These are phyloP conservation scores for Loripinus fragilis DNA, from an alignment of 2,888 invertebrate species.

Conservation along the genomic window DNA sequence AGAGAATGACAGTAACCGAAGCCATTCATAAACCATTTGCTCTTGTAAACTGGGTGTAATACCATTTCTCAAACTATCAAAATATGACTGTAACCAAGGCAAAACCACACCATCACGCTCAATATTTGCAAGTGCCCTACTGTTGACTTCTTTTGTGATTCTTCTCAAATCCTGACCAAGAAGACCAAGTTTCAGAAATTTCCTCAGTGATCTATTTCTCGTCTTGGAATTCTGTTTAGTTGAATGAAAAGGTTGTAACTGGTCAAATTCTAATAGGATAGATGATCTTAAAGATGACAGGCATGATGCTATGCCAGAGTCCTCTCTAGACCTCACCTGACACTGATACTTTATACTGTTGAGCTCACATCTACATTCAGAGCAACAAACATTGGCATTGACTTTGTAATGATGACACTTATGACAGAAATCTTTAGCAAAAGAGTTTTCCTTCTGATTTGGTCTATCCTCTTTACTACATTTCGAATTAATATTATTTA, in stretches of 20 bases:
- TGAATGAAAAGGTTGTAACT: neutral
- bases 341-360: neutral
- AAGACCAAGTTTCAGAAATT: neutral
- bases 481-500: too few species aligned
- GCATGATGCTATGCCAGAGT: neutral
- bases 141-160: neutral
- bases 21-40: conserved; percentile 36
- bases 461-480: too few species aligned
- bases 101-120: neutral
- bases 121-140: neutral
- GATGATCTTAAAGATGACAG: neutral
- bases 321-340: neutral
- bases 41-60: conserved; percentile 12
- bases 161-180: neutral
- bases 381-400: too few species aligned
- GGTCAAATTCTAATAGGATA: neutral
- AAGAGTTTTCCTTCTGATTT: too few species aligned
- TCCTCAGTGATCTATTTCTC: neutral
- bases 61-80: conserved; percentile 16
- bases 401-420: too few species aligned
- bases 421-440: too few species aligned
- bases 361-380: neutral
- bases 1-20: conserved; percentile 26
- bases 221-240: neutral
- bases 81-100: conserved; percentile 1